phyloP scores from a whole-genome alignment of 2,888 invertebrate species.

The Podabrus alpinus region DNA sequence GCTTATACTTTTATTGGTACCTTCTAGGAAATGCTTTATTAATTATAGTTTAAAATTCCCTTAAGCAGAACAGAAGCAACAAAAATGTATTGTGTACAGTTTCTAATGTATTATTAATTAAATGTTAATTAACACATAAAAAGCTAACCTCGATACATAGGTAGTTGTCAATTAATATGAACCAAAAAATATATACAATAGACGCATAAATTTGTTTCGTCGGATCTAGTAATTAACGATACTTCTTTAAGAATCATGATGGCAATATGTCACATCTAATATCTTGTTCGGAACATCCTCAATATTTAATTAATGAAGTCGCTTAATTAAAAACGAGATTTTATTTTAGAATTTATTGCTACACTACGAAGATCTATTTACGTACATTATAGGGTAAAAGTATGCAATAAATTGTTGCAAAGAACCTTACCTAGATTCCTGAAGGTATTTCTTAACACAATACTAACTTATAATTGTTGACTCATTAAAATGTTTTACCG shows the following conservation, averaged over 20 bases:
- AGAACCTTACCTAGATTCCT: constrained; percentile 26
- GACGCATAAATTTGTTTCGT: constrained; percentile 7
- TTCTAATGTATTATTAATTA: constrained; percentile 4
- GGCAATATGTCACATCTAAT: constrained; percentile 10
- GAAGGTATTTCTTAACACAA: constrained; percentile 25
- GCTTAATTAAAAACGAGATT: constrained; percentile 23
- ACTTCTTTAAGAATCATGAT: constrained; percentile 8
- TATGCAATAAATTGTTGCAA: constrained; percentile 19
- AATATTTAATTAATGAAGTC: constrained; percentile 18
- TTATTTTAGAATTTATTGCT: constrained; percentile 22
- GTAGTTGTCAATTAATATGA: background rate
- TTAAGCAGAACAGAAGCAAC: background rate
- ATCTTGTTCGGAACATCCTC: constrained; percentile 11
- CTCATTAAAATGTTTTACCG: constrained; percentile 22
- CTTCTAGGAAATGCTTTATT: background rate
- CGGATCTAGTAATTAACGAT: constrained; percentile 15
- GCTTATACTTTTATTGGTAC: background rate
- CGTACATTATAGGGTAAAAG: constrained; percentile 11
- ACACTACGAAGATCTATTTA: constrained; percentile 3
- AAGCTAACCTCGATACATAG: constrained; percentile 3
- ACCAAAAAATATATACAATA: background rate
- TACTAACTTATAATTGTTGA: constrained; percentile 23
- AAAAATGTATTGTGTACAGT: constrained; percentile 1
- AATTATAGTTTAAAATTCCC: background rate
- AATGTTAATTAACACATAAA: constrained; percentile 3